Percentiles rank a stretch among this genome's conserved stretches.
Conservation (phyloP, 2,888 invertebrate genomes). For the Sclerodermus sp. region DNA sequence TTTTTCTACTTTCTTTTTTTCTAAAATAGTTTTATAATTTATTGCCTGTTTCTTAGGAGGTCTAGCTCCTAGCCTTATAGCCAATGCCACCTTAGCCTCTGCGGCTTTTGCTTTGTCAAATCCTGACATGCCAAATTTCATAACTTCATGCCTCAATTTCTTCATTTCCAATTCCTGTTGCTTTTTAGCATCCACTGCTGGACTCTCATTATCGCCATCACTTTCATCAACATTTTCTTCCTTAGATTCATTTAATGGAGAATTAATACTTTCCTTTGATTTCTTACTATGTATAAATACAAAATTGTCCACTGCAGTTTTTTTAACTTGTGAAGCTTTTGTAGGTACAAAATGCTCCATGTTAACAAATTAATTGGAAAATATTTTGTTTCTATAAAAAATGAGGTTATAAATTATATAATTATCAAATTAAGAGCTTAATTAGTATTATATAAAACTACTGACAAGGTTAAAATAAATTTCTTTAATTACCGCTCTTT, state of each 20-base stretch:
- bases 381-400: too few species aligned
- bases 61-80: slow-evolving; percentile 82
- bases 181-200: slow-evolving; percentile 34
- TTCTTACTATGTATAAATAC: slow-evolving; percentile 30
- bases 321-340: slow-evolving; percentile 32
- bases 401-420: too few species aligned
- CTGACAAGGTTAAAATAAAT: too few species aligned
- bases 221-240: background rate
- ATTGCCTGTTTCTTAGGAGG: slow-evolving; percentile 67
- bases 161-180: slow-evolving; percentile 70
- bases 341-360: slow-evolving; percentile 45
- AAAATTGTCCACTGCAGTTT: slow-evolving; percentile 23
- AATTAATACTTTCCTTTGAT: slow-evolving; percentile 27
- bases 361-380: slow-evolving; percentile 6
- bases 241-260: slow-evolving; percentile 5
- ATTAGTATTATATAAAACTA: too few species aligned
- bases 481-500: too few species aligned
- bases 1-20: slow-evolving; percentile 57
- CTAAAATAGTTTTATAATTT: slow-evolving; percentile 74
- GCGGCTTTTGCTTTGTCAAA: slow-evolving; percentile 71
- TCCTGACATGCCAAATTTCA: slow-evolving; percentile 82
- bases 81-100: slow-evolving; percentile 76
- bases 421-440: too few species aligned
- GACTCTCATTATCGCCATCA: background rate
- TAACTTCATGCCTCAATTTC: slow-evolving; percentile 76